Evolutionary conservation across 2,797 vertebrate species (phyloP).

Genomic region (Pantherophis alleghaniensis): DNA sequence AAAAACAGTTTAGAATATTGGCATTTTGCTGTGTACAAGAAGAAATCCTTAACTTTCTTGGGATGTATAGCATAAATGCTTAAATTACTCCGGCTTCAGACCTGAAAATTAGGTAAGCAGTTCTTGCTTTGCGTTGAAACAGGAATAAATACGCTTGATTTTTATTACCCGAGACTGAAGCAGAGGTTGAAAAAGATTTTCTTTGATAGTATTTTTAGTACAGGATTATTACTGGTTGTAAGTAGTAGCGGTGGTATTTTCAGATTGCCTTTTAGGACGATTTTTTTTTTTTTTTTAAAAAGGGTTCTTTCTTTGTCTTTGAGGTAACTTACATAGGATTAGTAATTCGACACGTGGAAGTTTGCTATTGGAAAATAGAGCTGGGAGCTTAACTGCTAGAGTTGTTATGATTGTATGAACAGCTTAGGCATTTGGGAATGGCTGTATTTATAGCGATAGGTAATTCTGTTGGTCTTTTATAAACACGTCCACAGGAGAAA

Average conservation of each 20-base stretch:
- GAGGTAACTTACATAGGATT: not conserved
- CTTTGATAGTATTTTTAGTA: not conserved
- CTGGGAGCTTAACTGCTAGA: not conserved
- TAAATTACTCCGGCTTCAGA: not conserved
- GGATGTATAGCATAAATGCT: not conserved
- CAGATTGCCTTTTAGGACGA: not conserved
- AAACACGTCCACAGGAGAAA: not conserved
- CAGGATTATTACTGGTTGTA: not conserved
- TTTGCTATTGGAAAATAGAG: not conserved
- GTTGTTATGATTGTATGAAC: not conserved
- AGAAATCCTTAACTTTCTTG: not conserved
- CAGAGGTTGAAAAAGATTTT: not conserved
- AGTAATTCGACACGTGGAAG: not conserved
- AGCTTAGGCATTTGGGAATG: not conserved
- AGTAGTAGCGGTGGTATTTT: not conserved
- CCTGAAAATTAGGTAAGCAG: not conserved
- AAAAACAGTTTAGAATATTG: not conserved
- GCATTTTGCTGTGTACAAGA: not conserved
- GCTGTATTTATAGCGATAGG: not conserved
- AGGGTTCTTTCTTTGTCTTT: not conserved
- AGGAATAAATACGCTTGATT: not conserved
- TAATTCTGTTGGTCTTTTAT: not conserved
- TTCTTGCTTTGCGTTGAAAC: not conserved
- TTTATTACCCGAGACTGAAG: not conserved
- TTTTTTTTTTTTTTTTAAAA: not conserved